Evolutionary conservation across 2,888 invertebrate species (phyloP).

Genomic region (Calameuta filiformis): DNA sequence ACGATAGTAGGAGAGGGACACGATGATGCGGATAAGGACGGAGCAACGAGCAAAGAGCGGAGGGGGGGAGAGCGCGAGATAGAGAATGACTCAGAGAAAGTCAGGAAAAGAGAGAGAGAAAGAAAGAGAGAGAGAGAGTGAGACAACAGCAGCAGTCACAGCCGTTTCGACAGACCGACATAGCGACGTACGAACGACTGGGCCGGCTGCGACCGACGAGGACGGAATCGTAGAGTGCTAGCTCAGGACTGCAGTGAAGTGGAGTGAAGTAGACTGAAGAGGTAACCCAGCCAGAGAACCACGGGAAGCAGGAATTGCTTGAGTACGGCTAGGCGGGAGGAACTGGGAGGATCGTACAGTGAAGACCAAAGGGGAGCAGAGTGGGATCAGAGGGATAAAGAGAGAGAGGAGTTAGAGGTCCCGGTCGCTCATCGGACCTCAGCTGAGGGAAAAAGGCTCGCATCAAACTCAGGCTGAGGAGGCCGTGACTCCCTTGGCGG

Average conservation of each 20-base stretch:
- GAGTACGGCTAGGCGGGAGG: constrained; percentile 20
- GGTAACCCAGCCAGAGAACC: constrained; percentile 44
- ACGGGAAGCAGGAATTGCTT: constrained; percentile 26
- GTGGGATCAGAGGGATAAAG: constrained; percentile 21
- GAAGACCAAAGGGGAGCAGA: constrained; percentile 8
- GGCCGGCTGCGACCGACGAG: not conserved
- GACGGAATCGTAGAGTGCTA: constrained; percentile 2
- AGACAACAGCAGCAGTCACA: constrained; percentile 15
- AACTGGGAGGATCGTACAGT: constrained; percentile 16
- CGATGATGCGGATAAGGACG: not conserved
- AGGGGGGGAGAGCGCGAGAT: constrained; percentile 27
- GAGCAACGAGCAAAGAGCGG: constrained; percentile 10
- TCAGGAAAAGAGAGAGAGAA: constrained; percentile 17
- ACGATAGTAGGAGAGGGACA: constrained; percentile 18
- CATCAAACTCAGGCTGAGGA: constrained; percentile 19
- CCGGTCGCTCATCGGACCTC: constrained; percentile 33
- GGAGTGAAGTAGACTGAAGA: constrained; percentile 46
- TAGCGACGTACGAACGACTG: not conserved
- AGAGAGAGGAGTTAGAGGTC: constrained; percentile 21
- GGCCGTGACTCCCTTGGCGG: constrained; percentile 57
- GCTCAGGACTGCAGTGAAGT: constrained; percentile 34
- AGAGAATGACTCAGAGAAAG: constrained; percentile 18
- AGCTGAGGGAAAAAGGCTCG: constrained; percentile 40
- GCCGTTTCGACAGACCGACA: not conserved
- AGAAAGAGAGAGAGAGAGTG: constrained; percentile 13